Percentiles rank a stretch among this genome's conserved stretches.
Conservation (phyloP, 2,888 invertebrate genomes). For the Cephus pulcher region DNA sequence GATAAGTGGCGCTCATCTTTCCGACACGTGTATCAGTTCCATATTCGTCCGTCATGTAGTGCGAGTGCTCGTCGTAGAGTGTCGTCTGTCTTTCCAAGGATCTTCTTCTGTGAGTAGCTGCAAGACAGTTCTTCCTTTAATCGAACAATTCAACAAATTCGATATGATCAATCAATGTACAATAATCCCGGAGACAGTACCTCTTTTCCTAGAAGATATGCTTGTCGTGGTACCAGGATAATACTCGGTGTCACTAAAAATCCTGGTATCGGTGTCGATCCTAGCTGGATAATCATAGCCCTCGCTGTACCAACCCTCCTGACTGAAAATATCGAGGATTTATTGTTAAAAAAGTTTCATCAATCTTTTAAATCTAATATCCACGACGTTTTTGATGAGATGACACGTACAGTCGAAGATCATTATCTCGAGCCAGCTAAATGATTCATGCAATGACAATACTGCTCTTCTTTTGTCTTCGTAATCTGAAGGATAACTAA, state of each 20-base stretch:
- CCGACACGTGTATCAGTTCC: slow-evolving; percentile 48
- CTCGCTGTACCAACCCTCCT: slow-evolving; percentile 71
- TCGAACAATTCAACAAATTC: neutral
- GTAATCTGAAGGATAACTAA: neutral
- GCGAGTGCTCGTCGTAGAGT: slow-evolving; percentile 79
- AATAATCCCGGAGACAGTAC: slow-evolving; percentile 16
- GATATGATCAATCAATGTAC: neutral
- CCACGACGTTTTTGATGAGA: neutral
- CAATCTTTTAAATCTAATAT: neutral
- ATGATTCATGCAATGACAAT: neutral
- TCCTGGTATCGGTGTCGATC: slow-evolving; percentile 66
- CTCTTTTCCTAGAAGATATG: slow-evolving; percentile 52
- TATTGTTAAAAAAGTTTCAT: neutral
- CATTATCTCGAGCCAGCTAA: neutral
- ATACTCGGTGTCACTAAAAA: slow-evolving; percentile 67
- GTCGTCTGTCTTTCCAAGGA: slow-evolving; percentile 86
- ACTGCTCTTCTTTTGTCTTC: neutral
- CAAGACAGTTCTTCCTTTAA: slow-evolving; percentile 15
- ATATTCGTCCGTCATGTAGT: slow-evolving; percentile 68
- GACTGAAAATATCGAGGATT: slow-evolving; percentile 64
- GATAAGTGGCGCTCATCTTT: slow-evolving; percentile 60
- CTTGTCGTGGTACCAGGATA: slow-evolving; percentile 62
- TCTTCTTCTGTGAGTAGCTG: slow-evolving; percentile 72
- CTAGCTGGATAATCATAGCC: slow-evolving; percentile 66
- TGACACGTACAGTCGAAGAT: neutral